phyloP scores from a whole-genome alignment of 2,797 vertebrate species.

The Tinamus major region DNA sequence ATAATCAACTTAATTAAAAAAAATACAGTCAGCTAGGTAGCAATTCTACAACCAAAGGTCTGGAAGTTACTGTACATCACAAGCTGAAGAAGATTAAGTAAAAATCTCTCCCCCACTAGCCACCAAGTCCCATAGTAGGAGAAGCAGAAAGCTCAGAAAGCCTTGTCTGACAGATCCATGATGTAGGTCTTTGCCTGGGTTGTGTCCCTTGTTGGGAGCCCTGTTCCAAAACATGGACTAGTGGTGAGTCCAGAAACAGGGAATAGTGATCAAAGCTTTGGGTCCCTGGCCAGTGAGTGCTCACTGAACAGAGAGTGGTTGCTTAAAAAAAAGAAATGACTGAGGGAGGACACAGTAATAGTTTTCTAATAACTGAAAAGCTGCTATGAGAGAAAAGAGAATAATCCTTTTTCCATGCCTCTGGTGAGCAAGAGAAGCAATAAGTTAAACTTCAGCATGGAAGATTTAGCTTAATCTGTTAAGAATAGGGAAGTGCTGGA shows the following conservation, averaged over 20 bases:
- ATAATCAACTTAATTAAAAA: conserved; percentile 41
- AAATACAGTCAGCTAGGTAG: not conserved
- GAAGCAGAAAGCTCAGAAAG: not conserved
- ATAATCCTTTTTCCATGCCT: conserved; percentile 32
- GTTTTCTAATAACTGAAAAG: conserved; percentile 23
- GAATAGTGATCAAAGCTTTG: not conserved
- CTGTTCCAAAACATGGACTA: not conserved
- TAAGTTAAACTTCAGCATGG: conserved; percentile 23
- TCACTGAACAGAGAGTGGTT: not conserved
- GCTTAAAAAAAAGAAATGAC: not conserved
- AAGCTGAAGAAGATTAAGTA: not conserved
- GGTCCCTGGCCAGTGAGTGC: not conserved
- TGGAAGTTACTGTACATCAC: not conserved
- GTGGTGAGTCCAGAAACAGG: not conserved
- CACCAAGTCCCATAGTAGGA: not conserved
- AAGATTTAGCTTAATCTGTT: conserved; percentile 39
- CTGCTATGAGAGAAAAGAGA: conserved; percentile 4
- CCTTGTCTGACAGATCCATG: not conserved
- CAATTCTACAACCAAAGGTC: not conserved
- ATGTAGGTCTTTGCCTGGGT: not conserved
- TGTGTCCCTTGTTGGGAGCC: not conserved
- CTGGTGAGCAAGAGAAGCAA: conserved; percentile 19
- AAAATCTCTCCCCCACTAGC: not conserved
- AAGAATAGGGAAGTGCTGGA: conserved; percentile 29
- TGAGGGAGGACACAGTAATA: not conserved